A percentile compares a stretch with the other conserved stretches of the same genome.
These are phyloP conservation scores for Caenorhabditis sp. DNA, from an alignment of 2,888 invertebrate species.

Conservation along the genomic window DNA sequence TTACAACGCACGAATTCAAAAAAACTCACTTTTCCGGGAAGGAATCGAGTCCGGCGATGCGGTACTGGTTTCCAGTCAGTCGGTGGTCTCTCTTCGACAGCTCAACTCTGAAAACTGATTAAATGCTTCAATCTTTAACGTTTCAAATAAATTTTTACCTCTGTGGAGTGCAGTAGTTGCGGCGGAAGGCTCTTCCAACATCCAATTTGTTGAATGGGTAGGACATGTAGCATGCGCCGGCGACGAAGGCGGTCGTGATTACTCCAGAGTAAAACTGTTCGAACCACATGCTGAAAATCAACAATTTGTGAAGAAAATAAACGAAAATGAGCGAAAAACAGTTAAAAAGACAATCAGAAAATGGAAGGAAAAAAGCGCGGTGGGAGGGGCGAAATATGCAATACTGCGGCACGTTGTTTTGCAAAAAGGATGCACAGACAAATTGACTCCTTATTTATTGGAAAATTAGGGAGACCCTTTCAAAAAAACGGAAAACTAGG, in stretches of 20 bases:
- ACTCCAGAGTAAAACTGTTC: constrained; percentile 80
- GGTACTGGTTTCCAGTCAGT: constrained; percentile 79
- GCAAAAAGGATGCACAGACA: neutral
- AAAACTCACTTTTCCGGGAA: constrained; percentile 70
- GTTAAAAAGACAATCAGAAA: neutral
- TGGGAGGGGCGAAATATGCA: constrained; percentile 19
- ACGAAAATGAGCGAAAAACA: neutral
- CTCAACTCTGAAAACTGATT: constrained; percentile 68
- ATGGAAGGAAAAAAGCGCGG: neutral
- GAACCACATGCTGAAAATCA: constrained; percentile 76
- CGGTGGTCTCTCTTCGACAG: constrained; percentile 78
- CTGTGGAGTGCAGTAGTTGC: constrained; percentile 71
- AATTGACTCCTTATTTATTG: too few relatives aligned
- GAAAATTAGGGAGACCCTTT: too few relatives aligned
- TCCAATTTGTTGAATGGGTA: constrained; percentile 80
- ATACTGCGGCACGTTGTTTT: neutral
- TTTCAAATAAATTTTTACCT: constrained; percentile 56
- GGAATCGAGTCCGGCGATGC: constrained; percentile 73
- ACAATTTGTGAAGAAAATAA: constrained; percentile 4
- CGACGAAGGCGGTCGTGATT: constrained; percentile 76
- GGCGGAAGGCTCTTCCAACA: constrained; percentile 73
- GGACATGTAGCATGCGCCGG: constrained; percentile 77
- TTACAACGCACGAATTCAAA: too few relatives aligned
- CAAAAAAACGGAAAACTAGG: too few relatives aligned
- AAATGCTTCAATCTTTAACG: neutral